A percentile compares a stretch with the other conserved stretches of the same genome.
Evolutionary conservation across 2,888 invertebrate genomes (phyloP).

Genomic region (Conops quadrifasciatus): DNA sequence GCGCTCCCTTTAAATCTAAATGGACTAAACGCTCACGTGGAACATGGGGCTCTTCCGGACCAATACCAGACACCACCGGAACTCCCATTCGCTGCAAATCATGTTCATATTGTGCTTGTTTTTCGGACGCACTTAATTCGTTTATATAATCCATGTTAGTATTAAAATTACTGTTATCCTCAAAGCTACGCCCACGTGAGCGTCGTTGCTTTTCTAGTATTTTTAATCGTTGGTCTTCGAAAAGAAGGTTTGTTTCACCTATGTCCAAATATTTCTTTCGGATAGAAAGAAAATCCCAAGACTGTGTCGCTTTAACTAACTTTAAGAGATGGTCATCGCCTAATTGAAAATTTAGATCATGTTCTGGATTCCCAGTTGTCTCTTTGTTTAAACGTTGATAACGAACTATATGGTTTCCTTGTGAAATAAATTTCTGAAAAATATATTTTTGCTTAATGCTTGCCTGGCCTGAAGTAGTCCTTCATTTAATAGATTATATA

Average conservation of each 20-base stretch:
- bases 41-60: conserved; percentile 60
- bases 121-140: conserved; percentile 59
- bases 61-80: conserved; percentile 61
- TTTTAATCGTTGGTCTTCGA: conserved; percentile 63
- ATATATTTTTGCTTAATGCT: conserved; percentile 60
- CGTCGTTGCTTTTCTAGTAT: conserved; percentile 65
- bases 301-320: conserved; percentile 55
- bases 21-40: conserved; percentile 72
- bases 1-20: conserved; percentile 81
- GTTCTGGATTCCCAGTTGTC: conserved; percentile 19
- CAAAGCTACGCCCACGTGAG: conserved; percentile 62
- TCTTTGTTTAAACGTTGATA: conserved; percentile 48
- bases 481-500: conserved; percentile 10
- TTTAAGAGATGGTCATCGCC: conserved; percentile 47
- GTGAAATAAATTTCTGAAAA: conserved; percentile 62
- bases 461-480: conserved; percentile 36
- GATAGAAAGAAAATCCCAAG: conserved; percentile 36
- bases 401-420: conserved; percentile 62
- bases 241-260: conserved; percentile 58
- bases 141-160: conserved; percentile 59
- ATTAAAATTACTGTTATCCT: conserved; percentile 53
- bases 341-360: background rate
- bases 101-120: conserved; percentile 62
- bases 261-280: conserved; percentile 55
- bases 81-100: conserved; percentile 64